A percentile compares a stretch with the other conserved stretches of the same genome.
Evolutionary conservation across 2,113 vertebrate genomes (phyloP).

Genomic region (Phaethon lepturus): DNA sequence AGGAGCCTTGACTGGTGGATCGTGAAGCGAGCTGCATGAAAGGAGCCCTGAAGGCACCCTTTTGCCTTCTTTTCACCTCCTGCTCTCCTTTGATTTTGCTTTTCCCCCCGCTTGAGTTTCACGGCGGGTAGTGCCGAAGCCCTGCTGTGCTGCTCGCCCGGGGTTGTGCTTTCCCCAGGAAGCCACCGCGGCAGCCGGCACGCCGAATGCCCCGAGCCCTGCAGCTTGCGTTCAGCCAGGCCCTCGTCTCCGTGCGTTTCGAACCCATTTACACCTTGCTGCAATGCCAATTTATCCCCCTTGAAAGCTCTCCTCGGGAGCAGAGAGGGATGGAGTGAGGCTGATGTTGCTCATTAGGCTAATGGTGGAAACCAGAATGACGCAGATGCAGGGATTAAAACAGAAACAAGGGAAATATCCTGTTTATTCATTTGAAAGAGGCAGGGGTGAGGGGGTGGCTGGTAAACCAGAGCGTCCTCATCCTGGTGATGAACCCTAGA

Average conservation of each 20-base stretch:
- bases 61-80: constrained; percentile 61
- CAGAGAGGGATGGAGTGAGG: neutral
- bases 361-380: neutral
- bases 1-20: constrained; percentile 56
- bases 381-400: neutral
- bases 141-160: neutral
- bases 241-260: rapidly evolving
- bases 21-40: constrained; percentile 10
- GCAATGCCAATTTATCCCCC: neutral
- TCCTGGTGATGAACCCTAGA: constrained; percentile 2
- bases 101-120: constrained; percentile 54
- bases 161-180: rapidly evolving
- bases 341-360: neutral
- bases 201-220: rapidly evolving
- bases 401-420: neutral
- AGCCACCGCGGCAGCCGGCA: neutral
- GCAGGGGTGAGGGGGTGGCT: neutral
- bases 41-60: constrained; percentile 43
- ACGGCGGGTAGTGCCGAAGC: neutral
- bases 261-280: neutral
- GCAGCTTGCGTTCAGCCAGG: neutral
- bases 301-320: neutral
- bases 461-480: neutral
- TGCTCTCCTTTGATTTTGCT: constrained; percentile 58
- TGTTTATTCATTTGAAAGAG: neutral